A percentile compares a stretch with the other conserved stretches of the same genome.
These are phyloP conservation scores for Beroe forskalii DNA, from an alignment of 37 sponge, comb jelly and placozoan species.

Conservation along the genomic window DNA sequence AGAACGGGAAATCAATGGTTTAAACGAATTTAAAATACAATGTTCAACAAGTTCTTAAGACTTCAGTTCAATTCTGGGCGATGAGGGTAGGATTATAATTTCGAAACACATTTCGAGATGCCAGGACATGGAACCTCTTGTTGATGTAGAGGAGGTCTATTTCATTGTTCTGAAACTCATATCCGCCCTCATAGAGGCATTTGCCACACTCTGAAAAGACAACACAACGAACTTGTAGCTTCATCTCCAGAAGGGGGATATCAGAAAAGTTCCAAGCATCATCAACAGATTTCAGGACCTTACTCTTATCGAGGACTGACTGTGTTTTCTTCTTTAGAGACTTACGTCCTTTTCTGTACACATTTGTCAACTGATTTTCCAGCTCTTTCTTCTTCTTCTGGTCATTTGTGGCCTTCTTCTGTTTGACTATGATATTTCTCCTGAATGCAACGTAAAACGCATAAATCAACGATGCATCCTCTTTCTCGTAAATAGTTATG, in stretches of 20 bases:
- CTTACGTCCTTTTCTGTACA: slow-evolving; percentile 46
- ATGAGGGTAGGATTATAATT: neutral
- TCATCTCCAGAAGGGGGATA: slow-evolving; percentile 50
- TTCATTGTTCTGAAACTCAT: slow-evolving; percentile 36
- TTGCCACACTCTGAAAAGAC: slow-evolving; percentile 23
- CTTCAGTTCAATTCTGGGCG: neutral
- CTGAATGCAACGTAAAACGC: slow-evolving; percentile 42
- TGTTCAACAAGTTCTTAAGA: too few relatives aligned
- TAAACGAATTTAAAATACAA: too few relatives aligned
- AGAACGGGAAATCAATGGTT: too few relatives aligned
- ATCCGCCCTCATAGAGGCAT: slow-evolving; percentile 53
- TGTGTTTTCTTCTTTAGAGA: slow-evolving; percentile 59
- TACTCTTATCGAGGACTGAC: slow-evolving; percentile 22
- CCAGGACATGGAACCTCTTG: slow-evolving; percentile 52
- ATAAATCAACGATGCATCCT: slow-evolving; percentile 45
- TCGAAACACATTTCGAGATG: slow-evolving; percentile 40
- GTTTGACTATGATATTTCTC: slow-evolving; percentile 37
- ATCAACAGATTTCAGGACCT: slow-evolving; percentile 18
- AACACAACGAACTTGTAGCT: slow-evolving; percentile 40
- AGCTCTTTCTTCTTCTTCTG: slow-evolving; percentile 26
- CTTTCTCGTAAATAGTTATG: slow-evolving; percentile 38
- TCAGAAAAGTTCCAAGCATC: slow-evolving; percentile 31
- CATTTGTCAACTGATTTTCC: slow-evolving; percentile 55
- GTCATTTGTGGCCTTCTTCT: slow-evolving; percentile 52
- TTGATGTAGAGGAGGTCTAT: slow-evolving; percentile 40